phyloP scores from a whole-genome alignment of 1,140 invertebrate species.

The Plodia interpunctella region DNA sequence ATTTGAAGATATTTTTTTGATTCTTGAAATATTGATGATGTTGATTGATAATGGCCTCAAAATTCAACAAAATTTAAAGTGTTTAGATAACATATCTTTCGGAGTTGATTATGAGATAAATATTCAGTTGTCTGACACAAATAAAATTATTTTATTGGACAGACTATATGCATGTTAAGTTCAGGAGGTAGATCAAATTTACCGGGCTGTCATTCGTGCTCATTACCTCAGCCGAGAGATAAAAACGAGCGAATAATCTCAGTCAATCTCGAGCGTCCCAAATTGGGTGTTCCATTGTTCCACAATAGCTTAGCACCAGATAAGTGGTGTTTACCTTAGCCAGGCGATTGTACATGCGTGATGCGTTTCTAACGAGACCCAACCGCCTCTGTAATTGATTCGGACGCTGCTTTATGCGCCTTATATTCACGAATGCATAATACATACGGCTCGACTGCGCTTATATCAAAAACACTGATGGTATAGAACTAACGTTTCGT shows the following conservation, averaged over 20 bases:
- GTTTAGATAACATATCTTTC: too few relatives aligned
- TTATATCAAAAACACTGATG: neutral
- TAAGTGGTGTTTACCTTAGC: conserved; percentile 59
- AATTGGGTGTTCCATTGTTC: conserved; percentile 70
- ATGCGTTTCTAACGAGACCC: conserved; percentile 72
- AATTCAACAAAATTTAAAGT: too few relatives aligned
- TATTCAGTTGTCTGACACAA: too few relatives aligned
- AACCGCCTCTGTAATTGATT: conserved; percentile 65
- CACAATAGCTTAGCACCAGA: conserved; percentile 58
- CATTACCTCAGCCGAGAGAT: neutral
- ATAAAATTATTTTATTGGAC: too few relatives aligned
- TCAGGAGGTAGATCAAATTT: neutral
- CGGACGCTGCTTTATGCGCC: conserved; percentile 64
- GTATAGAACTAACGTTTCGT: neutral
- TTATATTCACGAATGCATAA: conserved; percentile 75
- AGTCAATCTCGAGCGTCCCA: conserved; percentile 36
- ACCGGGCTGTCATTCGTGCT: neutral
- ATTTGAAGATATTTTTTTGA: too few relatives aligned
- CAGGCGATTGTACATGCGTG: conserved; percentile 70
- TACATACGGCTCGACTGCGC: conserved; percentile 44
- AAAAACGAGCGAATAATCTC: conserved; percentile 23
- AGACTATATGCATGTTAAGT: neutral
- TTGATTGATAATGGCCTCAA: too few relatives aligned
- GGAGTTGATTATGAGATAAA: too few relatives aligned
- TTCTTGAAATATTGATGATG: too few relatives aligned